These are phyloP conservation scores for Dermochelys coriacea DNA, from an alignment of 2,797 vertebrate genomes.

Conservation along the genomic window DNA sequence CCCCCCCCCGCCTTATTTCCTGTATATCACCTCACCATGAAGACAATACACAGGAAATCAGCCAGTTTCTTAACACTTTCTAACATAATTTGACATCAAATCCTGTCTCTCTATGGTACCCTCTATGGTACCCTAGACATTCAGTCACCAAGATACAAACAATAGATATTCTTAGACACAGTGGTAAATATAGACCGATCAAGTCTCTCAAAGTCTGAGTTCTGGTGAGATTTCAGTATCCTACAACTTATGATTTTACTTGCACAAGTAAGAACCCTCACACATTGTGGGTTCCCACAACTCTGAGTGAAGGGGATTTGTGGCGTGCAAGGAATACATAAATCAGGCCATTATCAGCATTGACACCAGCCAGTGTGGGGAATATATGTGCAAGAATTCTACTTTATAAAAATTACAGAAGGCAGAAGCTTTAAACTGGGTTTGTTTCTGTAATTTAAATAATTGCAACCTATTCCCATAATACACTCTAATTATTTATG, in stretches of 20 bases:
- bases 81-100: background rate
- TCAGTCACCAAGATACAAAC: background rate
- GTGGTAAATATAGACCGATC: background rate
- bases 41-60: background rate
- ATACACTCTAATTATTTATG: background rate
- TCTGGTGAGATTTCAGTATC: background rate
- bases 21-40: background rate
- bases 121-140: background rate
- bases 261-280: background rate
- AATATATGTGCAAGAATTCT: background rate
- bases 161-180: background rate
- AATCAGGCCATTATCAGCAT: background rate
- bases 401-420: background rate
- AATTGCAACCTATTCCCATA: background rate
- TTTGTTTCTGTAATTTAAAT: conserved; percentile 14
- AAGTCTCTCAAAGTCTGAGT: background rate
- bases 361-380: background rate
- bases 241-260: background rate
- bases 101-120: background rate
- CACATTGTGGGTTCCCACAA: background rate
- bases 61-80: background rate
- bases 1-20: background rate
- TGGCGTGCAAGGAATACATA: background rate
- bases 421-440: background rate
- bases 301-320: background rate